phyloP scores from a whole-genome alignment of 2,888 invertebrate genomes.

The Acrocyrtus sp. region DNA sequence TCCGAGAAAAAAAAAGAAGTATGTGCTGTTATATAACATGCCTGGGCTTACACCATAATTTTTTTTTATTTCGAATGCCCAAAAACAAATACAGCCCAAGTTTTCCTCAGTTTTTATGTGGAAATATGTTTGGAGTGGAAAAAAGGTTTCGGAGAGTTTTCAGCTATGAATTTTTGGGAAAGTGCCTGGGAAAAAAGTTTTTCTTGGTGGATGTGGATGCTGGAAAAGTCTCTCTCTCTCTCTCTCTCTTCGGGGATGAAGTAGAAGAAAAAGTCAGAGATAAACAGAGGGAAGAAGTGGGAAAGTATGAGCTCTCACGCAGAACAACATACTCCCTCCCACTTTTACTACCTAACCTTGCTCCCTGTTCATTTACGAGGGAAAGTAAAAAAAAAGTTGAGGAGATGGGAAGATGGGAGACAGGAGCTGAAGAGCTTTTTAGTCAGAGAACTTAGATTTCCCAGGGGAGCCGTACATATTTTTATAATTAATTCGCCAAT shows the following conservation, averaged over 20 bases:
- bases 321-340: no score
- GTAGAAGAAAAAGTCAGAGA: no score
- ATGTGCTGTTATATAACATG: not conserved
- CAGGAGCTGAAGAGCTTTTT: conserved; percentile 12
- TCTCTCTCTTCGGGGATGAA: no score
- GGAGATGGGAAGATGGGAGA: conserved; percentile 1
- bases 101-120: not conserved
- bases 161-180: no score
- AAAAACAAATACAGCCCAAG: no score
- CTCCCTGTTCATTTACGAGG: no score
- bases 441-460: conserved; percentile 45
- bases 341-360: no score
- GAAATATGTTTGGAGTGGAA: not conserved
- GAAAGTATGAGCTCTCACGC: not conserved
- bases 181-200: conserved; percentile 12
- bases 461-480: conserved; percentile 48
- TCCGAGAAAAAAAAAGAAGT: not conserved
- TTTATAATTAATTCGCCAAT: conserved; percentile 60
- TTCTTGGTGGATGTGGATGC: no score
- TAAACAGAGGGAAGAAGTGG: conserved; percentile 1
- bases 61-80: no score
- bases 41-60: no score
- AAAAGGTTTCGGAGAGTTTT: no score
- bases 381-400: not conserved
- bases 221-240: no score